Percentiles rank a stretch among this genome's conserved stretches.
Conservation (phyloP, 2,113 vertebrate genomes). For the Danionella cerebrum region DNA sequence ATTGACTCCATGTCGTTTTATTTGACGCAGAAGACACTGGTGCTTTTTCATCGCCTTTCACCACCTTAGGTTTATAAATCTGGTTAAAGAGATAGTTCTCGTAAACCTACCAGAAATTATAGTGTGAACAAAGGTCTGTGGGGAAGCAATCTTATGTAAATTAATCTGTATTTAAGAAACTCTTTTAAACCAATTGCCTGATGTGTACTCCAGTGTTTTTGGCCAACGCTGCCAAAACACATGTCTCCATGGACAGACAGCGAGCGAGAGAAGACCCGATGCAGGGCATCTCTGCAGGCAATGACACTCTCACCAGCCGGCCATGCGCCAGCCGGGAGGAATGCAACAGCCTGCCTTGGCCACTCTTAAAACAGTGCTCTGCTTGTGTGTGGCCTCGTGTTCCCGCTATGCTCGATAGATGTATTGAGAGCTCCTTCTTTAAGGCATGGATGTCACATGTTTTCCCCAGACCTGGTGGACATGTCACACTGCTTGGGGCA, state of each 20-base stretch:
- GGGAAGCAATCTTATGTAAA: too few relatives aligned
- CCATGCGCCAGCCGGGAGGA: constrained; percentile 26
- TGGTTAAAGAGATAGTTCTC: too few relatives aligned
- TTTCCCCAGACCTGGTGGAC: constrained; percentile 11
- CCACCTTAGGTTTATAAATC: too few relatives aligned
- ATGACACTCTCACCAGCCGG: constrained; percentile 45
- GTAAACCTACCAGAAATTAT: too few relatives aligned
- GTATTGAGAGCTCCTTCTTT: constrained; percentile 22
- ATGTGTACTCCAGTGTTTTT: background rate
- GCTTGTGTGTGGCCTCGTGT: constrained; percentile 42
- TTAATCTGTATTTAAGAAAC: constrained; percentile 1
- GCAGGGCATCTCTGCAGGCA: constrained; percentile 1
- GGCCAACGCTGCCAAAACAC: constrained; percentile 4
- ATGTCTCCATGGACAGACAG: background rate
- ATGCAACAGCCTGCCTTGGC: constrained; percentile 38
- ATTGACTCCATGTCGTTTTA: too few relatives aligned
- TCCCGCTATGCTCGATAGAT: constrained; percentile 38
- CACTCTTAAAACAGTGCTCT: constrained; percentile 31
- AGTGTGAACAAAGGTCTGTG: too few relatives aligned
- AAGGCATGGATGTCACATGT: constrained; percentile 29
- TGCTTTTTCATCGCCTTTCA: too few relatives aligned
- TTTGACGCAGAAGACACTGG: too few relatives aligned
- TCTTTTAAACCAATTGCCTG: constrained; percentile 24
- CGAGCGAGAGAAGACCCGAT: background rate
- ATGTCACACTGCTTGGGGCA: constrained; percentile 25